Conservation (phyloP, 2,888 invertebrate species). For the Trichogramma dendrolimi region DNA sequence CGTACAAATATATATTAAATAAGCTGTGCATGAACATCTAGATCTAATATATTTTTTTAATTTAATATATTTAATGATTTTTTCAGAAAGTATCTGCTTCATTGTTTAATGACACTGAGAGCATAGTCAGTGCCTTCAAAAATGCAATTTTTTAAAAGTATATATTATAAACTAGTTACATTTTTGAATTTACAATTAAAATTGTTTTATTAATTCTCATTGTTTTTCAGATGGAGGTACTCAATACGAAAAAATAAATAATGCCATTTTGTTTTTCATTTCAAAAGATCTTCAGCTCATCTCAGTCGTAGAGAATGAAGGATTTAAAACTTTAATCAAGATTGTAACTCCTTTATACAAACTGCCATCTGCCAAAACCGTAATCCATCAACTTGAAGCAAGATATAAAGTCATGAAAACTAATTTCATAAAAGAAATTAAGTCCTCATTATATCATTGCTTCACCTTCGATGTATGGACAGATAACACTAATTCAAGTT, state of each 20-base stretch:
- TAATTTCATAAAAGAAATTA: conserved; percentile 1
- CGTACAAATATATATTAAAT: no score
- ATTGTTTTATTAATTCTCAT: no score
- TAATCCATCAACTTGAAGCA: conserved; percentile 23
- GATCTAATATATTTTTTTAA: no score
- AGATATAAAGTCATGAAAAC: conserved; percentile 21
- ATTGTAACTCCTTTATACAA: conserved; percentile 26
- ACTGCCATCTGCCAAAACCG: conserved; percentile 27
- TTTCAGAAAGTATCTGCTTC: no score
- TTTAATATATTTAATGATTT: no score
- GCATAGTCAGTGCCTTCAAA: no score
- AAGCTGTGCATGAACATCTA: no score
- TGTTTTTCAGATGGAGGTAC: conserved; percentile 24
- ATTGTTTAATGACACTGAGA: no score
- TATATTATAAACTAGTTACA: no score
- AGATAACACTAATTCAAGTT: conserved; percentile 35
- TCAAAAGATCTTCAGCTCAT: conserved; percentile 27
- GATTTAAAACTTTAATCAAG: conserved; percentile 29
- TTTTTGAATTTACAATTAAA: no score
- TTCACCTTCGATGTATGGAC: conserved; percentile 38
- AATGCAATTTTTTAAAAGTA: no score
- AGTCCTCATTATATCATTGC: conserved; percentile 17
- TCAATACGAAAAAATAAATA: conserved; percentile 25
- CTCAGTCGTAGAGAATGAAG: conserved; percentile 29
- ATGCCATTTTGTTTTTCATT: conserved; percentile 32